Evolutionary conservation across 2,113 vertebrate genomes (phyloP), one percentile per base, ranked within the genome.

Genomic region (Epinephelus lanceolatus): DNA sequence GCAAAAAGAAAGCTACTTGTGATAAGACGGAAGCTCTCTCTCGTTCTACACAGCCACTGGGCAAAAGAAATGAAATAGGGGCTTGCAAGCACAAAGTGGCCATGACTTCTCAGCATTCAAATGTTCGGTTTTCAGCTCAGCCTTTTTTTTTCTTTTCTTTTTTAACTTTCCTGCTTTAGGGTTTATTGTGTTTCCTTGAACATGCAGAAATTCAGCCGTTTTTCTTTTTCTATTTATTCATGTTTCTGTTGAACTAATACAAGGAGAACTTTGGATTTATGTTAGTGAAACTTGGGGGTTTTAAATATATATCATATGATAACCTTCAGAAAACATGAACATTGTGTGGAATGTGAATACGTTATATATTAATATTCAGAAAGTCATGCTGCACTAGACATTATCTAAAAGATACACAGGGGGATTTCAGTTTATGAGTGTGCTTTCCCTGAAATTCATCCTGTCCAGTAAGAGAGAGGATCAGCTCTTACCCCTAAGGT

Each of bases 1-100:
- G 33, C 18, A 71, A 76, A 87, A 69, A 78, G 21, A 71, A 76
- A 52, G 14, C 25, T 47, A 72, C 42, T 75, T 78, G 19, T 79
- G 55, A 73, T 77, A 76, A 76, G 59, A 72, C 9, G 72, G n/a
- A 78, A 45, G 19, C 27, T 5, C 51, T 21, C 49, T 27, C 14
- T 71, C 52, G 69, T 73, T 83, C 52, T 45, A 69, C 30, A 72
- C 13, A 80, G 67, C 71, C 70, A 78, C 62, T 30, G 27, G 66
- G 49, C 21, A 84, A 55, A 51, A 73, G 19, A 52, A 71, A 73
- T 37, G 0, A 84, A 76, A 74, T 2, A 21, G 74, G 27, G 33
- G 45, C 45, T 49, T 15, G 61, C 25, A 10, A 67, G 61, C 27
- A 53, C 19, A 71, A 72, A 78, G 57, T 69, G 52, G 53, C n/a